Base-by-base conservation (phyloP, 2,113 vertebrate genomes). In the Clarias magur region DNA sequence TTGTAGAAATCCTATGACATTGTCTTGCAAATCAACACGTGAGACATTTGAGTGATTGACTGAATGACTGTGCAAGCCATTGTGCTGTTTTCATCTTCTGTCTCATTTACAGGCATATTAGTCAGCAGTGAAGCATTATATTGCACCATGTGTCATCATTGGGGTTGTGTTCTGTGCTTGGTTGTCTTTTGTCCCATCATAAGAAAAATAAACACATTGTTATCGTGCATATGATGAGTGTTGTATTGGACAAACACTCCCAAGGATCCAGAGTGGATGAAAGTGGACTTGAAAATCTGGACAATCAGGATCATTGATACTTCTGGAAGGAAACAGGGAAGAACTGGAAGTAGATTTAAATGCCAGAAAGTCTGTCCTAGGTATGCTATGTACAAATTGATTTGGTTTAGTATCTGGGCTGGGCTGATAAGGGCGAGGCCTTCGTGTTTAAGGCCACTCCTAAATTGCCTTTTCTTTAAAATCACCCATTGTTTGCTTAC, bases 401-500 rank as follows among this genome's bases (percentile, higher is more conserved):
- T 68, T 73, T 70, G 75, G 23, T 53, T 86, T 21, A 59, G 56
- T 65, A 65, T 67, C 75, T 59, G 78, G 78, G 79, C 1, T 62
- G 79, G 67, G 79, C 67, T 82, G 79, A 60, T 73, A 11, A 62
- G 56, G 85, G 85, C 7, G 79, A 38, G 85, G 79, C 25, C 54
- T 23, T 60, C 23, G 15, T 86, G 34, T 57, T 81, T 57, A 30
- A 42, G 48, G 78, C 16, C 78, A 57, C 78, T 81, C 54, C 63
- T 81, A 54, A 86, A 86, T 68, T 13, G 10, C 3, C 2, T 82
- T 73, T 85, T 23, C 42, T 53, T 79, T 34, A 70, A n/a, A 68
- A 79, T 67, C 75, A 79, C 76, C 63, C 63, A 86, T 68, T 84
- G 83, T 86, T 70, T n/a, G 12, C 65, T 17, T 60, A 59, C 53